phyloP scores from a whole-genome alignment of 2,888 invertebrate species.

The Pherbina coryleti region DNA sequence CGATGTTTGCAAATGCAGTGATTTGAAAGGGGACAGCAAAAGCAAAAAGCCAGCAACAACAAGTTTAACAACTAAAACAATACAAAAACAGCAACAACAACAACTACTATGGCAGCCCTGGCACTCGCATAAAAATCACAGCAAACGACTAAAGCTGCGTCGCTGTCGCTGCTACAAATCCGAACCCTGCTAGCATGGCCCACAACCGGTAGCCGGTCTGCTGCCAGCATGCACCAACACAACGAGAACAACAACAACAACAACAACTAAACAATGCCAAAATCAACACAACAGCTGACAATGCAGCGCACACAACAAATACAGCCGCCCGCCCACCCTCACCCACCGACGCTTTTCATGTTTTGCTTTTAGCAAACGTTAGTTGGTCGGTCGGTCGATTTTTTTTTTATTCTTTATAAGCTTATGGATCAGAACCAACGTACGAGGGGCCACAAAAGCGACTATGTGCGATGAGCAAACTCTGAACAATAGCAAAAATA shows the following conservation, averaged over 20 bases:
- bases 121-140: neutral
- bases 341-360: no score
- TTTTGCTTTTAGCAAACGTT: no score
- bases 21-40: neutral
- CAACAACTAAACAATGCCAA: no score
- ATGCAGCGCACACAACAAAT: constrained; percentile 40
- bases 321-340: constrained; percentile 38
- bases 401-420: no score
- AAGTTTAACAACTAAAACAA: neutral
- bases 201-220: neutral
- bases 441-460: neutral
- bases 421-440: no score
- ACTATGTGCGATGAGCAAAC: neutral
- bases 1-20: constrained; percentile 2
- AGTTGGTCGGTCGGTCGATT: no score
- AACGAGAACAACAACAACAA: neutral
- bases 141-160: neutral
- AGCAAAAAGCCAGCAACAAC: neutral
- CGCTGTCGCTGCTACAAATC: neutral
- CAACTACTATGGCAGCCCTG: neutral
- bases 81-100: neutral
- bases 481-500: neutral
- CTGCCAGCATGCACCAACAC: neutral
- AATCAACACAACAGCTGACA: constrained; percentile 39
- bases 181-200: neutral